Percentiles rank a stretch among this genome's conserved stretches.
Evolutionary conservation across 2,888 invertebrate species (phyloP).

Genomic region (Pristionchus arcanus): DNA sequence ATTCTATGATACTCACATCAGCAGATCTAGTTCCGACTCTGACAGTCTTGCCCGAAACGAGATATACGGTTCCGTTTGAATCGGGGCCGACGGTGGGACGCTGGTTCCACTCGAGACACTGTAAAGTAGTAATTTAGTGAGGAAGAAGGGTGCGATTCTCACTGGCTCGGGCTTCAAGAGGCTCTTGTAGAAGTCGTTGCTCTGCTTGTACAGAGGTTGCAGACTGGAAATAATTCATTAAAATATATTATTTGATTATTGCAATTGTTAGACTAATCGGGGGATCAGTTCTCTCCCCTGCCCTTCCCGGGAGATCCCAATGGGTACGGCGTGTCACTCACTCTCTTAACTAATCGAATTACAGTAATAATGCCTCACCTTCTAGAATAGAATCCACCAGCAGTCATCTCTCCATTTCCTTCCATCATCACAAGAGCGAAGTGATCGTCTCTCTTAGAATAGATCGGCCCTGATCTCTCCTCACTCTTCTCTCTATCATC

Average conservation of each 20-base stretch:
- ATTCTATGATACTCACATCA: not conserved
- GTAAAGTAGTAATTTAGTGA: not conserved
- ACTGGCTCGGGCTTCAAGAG: not conserved
- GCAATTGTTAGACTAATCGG: too few relatives aligned
- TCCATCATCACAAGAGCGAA: not conserved
- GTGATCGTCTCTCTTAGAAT: not conserved
- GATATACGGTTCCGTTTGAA: not conserved
- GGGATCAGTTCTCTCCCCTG: too few relatives aligned
- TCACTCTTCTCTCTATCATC: not conserved
- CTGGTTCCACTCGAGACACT: not conserved
- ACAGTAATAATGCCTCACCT: not conserved
- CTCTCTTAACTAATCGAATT: too few relatives aligned
- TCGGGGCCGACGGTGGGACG: not conserved
- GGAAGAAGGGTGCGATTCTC: not conserved
- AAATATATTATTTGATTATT: not conserved
- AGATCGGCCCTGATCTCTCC: not conserved
- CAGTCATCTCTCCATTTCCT: not conserved
- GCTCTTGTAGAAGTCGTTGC: slow-evolving; percentile 3
- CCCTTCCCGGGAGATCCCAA: too few relatives aligned
- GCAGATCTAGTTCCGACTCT: not conserved
- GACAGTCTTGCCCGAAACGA: not conserved
- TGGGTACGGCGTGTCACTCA: not conserved
- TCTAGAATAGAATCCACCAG: not conserved
- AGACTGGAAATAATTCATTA: not conserved
- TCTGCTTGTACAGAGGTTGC: not conserved